Base-by-base conservation (phyloP, 2,113 vertebrate species). In the Brachypodius melanocephalos region DNA sequence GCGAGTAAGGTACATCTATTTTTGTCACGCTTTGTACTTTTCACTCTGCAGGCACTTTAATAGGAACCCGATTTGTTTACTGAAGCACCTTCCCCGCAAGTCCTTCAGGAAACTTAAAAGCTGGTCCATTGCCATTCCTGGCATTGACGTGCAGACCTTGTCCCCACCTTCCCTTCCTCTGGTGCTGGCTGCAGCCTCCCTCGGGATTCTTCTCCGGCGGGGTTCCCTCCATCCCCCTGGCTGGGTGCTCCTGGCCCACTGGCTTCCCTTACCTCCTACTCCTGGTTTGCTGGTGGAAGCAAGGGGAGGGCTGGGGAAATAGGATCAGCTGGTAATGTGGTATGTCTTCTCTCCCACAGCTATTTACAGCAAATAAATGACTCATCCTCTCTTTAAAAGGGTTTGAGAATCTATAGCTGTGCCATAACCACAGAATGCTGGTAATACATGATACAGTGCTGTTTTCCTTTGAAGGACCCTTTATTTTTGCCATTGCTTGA, bases 301-400 rank as follows among this genome's bases (percentile, higher is more conserved):
- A 9, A 43, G 80, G 90, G 93, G 97, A 90, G 59, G 51, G 94
- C 98, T 95, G 98, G 98, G 97, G 98, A 98, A 97, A 98, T 98
- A 93, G 98, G 98, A 98, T 98, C 98, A 98, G 98, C 98, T 98
- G 98, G 98, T 98, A 96, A 98, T 97, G 98, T 97, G 98, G 98
- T 98, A 97, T 97, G 96, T 98, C 98, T 94, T 91, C 97, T 97
- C 96, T 95, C 34, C 97, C 96, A 68, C 97, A 97, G 95, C 94
- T 97, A 94, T 97, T 96, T 94, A 97, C 93, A 97, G 96, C 97
- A 97, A 95, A 97, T 96, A 96, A 82, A 90, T 96, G 97, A 98
- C 83, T 98, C 87, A 94, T 97, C 89, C 43, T 22, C 93, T 91
- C 72, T 93, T 95, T 75, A 42, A 84, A 96, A 92, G 81, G 92